phyloP scores from a whole-genome alignment of 1,140 invertebrate genomes.

The Leucophenga varia region DNA sequence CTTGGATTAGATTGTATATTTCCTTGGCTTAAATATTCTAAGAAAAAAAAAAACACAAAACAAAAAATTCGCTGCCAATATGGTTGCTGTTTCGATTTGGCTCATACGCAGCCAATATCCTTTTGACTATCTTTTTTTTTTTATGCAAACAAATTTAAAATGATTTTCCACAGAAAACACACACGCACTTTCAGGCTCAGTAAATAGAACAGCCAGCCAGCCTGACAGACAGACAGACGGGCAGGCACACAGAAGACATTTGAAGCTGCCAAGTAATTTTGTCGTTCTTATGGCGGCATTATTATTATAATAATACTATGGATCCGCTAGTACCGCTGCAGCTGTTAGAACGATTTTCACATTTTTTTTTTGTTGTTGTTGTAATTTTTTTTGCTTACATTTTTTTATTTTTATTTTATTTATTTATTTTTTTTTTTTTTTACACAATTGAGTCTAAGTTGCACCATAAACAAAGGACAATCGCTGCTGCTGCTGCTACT shows the following conservation, averaged over 20 bases:
- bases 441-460: constrained; percentile 6
- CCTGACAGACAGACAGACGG: not conserved
- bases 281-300: too few species aligned
- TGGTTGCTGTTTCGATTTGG: too few species aligned
- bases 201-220: constrained; percentile 13
- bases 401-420: constrained; percentile 19
- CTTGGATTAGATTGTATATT: too few species aligned
- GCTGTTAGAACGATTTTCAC: too few species aligned
- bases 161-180: constrained; percentile 33
- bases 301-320: too few species aligned
- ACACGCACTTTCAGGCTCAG: constrained; percentile 25
- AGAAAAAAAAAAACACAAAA: too few species aligned
- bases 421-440: constrained; percentile 12
- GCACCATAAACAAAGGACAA: constrained; percentile 11
- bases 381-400: too few species aligned
- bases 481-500: not conserved
- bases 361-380: constrained; percentile 18
- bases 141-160: constrained; percentile 41
- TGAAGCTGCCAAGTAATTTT: constrained; percentile 21
- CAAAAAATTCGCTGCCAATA: too few species aligned
- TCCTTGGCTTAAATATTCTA: too few species aligned
- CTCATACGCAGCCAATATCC: too few species aligned
- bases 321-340: too few species aligned
- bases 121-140: constrained; percentile 1
- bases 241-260: constrained; percentile 4